Base-by-base conservation (phyloP, 2,888 invertebrate genomes). In the Lissocephala sabroskyi region DNA sequence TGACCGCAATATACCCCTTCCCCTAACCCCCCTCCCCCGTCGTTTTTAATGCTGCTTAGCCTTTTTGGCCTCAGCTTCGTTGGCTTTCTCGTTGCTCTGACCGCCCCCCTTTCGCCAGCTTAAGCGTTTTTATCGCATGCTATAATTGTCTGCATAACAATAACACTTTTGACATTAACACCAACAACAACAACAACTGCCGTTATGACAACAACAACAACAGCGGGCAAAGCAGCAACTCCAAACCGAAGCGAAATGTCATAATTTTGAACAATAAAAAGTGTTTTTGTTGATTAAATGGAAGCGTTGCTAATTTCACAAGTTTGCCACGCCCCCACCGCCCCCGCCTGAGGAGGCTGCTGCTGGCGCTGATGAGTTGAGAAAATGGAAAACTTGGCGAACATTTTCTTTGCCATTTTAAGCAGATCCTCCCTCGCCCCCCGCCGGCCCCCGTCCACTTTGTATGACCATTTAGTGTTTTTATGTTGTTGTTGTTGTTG, bases 221-320 rank as follows among this genome's bases (percentile, higher is more conserved):
- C 49, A 54, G 45, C 52, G 55, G 55, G 44, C 53, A 49, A 35
- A 49, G 52, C 37, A 49, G 37, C 19, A 45, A 42, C 40, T 46
- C 42, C 4, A 14, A 49, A 48, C 14, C 30, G 17, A 49, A 50
- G 45, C 41, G 50, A 51, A 54, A 64, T 76, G 63, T 76, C 76
- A 68, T 68, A 74, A 71, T 74, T 74, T 59, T 61, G 44, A 57
- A 77, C 74, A 77, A 77, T 71, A 77, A 71, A 77, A 71, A 77
- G 70, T 65, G 74, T 71, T 71, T 74, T 71, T 61, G 63, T 71
- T 71, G 77, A 77, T 71, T 71, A 71, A 71, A 71, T 74, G 67
- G 63, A 51, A 45, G 59, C 41, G 47, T 43, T 52, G 58, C 56
- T 56, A 56, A 56, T 57, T 56, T 56, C 39, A 58, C 56, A 44